A percentile compares a stretch with the other conserved stretches of the same genome.
Evolutionary conservation across 2,113 vertebrate species (phyloP).

Genomic region (Elaphurus davidianus): DNA sequence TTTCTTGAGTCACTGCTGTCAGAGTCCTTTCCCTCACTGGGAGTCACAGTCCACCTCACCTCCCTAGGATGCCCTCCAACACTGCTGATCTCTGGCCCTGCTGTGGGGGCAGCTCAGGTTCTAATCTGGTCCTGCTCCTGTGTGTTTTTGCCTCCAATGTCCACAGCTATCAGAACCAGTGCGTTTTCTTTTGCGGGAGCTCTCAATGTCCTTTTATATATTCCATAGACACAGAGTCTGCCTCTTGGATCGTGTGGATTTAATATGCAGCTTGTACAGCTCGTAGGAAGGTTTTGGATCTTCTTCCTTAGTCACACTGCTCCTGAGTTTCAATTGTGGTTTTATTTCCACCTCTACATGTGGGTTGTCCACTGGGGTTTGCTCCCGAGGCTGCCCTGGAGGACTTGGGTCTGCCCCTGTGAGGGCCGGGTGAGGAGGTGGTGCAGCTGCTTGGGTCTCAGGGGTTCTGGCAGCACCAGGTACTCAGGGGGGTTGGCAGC

Average conservation of each 20-base stretch:
- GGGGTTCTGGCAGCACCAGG: neutral
- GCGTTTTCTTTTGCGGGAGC: neutral
- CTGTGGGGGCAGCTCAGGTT: neutral
- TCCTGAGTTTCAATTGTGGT: neutral
- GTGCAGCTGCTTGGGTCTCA: neutral
- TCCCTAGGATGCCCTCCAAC: neutral
- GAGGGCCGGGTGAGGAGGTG: neutral
- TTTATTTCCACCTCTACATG: neutral
- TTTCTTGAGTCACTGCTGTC: neutral
- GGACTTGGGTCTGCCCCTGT: neutral
- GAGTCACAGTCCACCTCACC: neutral
- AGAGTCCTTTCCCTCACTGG: neutral
- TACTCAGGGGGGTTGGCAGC: neutral
- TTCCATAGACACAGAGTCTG: neutral
- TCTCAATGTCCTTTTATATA: neutral
- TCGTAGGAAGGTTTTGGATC: neutral
- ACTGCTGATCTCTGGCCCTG: neutral
- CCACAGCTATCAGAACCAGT: neutral
- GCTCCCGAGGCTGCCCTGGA: neutral
- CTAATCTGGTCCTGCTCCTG: neutral
- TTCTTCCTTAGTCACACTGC: neutral
- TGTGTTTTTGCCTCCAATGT: neutral
- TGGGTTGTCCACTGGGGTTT: neutral
- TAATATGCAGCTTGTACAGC: neutral
- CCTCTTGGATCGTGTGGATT: neutral